Evolutionary conservation across 92 coral and sea anemone species (phyloP), one percentile per base, ranked within the genome.

Genomic region (Phenganax marumi): DNA sequence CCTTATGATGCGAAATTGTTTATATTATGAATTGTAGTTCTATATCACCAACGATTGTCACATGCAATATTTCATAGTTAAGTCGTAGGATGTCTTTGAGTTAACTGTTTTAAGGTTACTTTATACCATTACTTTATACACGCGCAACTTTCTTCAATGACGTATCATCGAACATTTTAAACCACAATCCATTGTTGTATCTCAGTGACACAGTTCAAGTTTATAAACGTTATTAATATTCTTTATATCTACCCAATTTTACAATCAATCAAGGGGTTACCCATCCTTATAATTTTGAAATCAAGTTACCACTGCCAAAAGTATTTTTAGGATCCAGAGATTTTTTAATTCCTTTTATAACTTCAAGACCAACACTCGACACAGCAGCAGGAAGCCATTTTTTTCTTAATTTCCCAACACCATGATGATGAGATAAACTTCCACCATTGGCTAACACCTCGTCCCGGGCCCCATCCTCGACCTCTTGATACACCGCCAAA

Each of bases 381-480:
- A 95, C 91, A 13, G 98, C 89, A 68, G 89, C 88, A 52, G 79
- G 85, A 12, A 95, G 86, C 98, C 98, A 95, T 48, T 95, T 95
- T 88, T 95, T 95, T 84, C 98, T 88, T 3, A 95, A 83, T 55
- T 95, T 95, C 3, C 98, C 98, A 5, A 95, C 89, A 5, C 98
- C 98, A 64, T 95, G 98, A 73, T 95, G 98, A 75, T 95, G 98
- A 10, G 98, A 95, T 19, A 95, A 84, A 77, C 97, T 92, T 0
- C 98, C 98, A 8, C 98, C 98, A 87, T 91, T 91, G 7, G 98
- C 98, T 23, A 95, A 81, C 13, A 95, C 91, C 86, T 95, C 98
- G 50, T 95, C 96, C 14, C 98, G 87, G 5, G 98, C 98, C 9
- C 90, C 85, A 52, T 85, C 84, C 79, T 95, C 98, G 43, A 95